phyloP scores from a whole-genome alignment of 1,140 invertebrate genomes.

The Myzus persicae region DNA sequence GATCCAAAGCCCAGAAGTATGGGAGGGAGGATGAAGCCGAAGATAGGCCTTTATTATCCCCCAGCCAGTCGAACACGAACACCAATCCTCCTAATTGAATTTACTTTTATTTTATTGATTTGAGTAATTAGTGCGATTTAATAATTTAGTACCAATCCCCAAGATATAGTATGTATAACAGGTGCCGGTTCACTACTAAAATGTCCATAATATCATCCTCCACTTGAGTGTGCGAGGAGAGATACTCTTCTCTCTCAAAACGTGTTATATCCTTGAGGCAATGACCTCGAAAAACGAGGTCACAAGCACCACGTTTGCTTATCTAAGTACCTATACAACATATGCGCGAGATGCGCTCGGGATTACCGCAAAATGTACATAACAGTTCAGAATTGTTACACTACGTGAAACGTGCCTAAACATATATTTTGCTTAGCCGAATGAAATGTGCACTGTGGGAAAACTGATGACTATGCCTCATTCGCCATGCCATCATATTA shows the following conservation, averaged over 20 bases:
- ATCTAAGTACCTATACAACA: not conserved
- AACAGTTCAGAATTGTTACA: not conserved
- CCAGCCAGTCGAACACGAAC: not conserved
- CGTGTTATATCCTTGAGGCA: not conserved
- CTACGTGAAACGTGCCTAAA: not conserved
- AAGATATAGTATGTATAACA: not conserved
- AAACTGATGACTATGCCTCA: not conserved
- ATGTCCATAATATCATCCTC: not conserved
- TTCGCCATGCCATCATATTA: not conserved
- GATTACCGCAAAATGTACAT: not conserved
- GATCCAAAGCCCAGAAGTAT: not conserved
- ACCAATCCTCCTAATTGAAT: not conserved
- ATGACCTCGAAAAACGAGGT: not conserved
- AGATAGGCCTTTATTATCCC: not conserved
- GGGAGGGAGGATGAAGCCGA: rapidly evolving
- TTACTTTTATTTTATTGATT: not conserved
- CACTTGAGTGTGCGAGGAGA: not conserved
- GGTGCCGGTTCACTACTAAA: not conserved
- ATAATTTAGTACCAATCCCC: not conserved
- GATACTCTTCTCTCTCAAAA: not conserved
- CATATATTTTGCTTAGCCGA: not conserved
- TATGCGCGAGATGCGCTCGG: not conserved
- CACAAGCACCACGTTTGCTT: not conserved
- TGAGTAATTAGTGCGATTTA: not conserved
- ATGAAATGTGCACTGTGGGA: constrained; percentile 17